phyloP scores from a whole-genome alignment of 2,113 vertebrate species.

The Brienomyrus longianalis region DNA sequence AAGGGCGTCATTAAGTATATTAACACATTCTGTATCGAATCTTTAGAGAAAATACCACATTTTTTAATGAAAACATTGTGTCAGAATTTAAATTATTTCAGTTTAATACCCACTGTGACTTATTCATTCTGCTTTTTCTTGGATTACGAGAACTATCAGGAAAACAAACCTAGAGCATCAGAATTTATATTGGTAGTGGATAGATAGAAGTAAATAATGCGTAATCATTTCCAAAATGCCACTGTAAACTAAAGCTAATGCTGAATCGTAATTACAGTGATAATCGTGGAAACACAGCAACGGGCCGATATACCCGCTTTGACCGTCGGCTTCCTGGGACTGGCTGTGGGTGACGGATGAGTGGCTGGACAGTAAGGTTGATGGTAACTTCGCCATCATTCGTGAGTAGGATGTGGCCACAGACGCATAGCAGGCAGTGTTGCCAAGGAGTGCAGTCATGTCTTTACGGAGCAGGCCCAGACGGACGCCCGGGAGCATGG shows the following conservation, averaged over 20 bases:
- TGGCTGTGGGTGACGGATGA: neutral
- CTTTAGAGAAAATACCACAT: neutral
- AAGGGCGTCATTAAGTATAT: neutral
- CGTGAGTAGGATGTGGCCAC: neutral
- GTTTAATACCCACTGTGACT: conserved; percentile 46
- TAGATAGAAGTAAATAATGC: conserved; percentile 37
- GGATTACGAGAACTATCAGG: conserved; percentile 45
- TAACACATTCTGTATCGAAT: neutral
- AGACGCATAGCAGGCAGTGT: too few species aligned
- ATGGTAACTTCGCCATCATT: neutral
- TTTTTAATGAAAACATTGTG: conserved; percentile 29
- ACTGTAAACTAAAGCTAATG: neutral
- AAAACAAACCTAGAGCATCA: conserved; percentile 49
- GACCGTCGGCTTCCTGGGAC: neutral
- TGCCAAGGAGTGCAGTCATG: neutral
- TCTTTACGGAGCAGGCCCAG: neutral
- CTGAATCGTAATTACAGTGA: neutral
- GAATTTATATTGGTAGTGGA: conserved; percentile 46
- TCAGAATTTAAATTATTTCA: conserved; percentile 52
- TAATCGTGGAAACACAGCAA: neutral
- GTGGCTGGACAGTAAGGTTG: neutral
- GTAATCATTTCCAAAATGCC: conserved; percentile 41
- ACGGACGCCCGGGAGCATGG: neutral
- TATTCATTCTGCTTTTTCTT: conserved; percentile 55
- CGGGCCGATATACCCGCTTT: neutral